Evolutionary conservation across 2,888 invertebrate species (phyloP), one percentile per base, ranked within the genome.

Genomic region (Acronicta aceris): DNA sequence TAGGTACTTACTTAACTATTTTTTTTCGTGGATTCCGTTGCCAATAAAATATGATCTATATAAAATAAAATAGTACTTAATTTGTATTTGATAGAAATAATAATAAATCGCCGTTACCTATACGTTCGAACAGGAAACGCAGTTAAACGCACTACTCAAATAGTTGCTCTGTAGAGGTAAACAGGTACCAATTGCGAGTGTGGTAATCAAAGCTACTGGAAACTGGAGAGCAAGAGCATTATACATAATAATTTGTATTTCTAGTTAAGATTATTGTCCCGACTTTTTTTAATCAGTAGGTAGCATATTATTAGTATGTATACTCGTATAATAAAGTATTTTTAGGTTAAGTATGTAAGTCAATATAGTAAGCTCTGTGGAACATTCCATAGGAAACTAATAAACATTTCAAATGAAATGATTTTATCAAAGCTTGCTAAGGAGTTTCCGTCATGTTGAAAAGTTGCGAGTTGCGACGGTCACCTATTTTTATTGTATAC

Each of bases 61-160:
- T n/a, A 66, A 59, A 60, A 48, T 71, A 55, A 60, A 50, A 43
- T 56, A 41, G 63, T 30, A 8, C 30, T 30, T 5, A 10, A 10
- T 1, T 30, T 33, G 0, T 58, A 54, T 59, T 64, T 48, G 38
- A 67, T 64, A 67, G 60, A 65, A 75, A 81, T 78, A 65, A 69
- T 70, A 72, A 65, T 71, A 57, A 33, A 59, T 71, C 55, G 65
- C 72, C 71, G 73, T 54, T 38, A 59, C 59, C 58, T 56, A 52
- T 68, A 41, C 61, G 56, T 67, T 53, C 65, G 71, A 81, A 79
- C 84, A 85, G 85, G 85, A 85, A 84, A 83, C 74, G 68, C 62
- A 21, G 21, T 21, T 21, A 21, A 21, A 78, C 72, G 67, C 61
- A 78, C 75, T 65, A 66, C 54, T 77, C 75, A 77, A 78, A 78